Conservation (phyloP, 2,888 invertebrate species). For the Synanthedon tipuliformis region DNA sequence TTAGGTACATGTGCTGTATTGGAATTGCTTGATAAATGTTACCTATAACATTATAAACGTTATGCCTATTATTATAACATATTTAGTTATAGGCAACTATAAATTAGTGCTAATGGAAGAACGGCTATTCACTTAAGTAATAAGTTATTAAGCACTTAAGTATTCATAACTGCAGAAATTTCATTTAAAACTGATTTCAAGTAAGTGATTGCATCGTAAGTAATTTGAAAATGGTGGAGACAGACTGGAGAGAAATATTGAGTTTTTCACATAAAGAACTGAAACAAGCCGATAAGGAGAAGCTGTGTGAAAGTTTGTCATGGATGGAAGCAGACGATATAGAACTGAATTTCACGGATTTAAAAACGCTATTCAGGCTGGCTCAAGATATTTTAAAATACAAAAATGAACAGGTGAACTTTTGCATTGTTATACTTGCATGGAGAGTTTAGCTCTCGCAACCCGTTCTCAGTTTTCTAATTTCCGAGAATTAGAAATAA, state of each 20-base stretch:
- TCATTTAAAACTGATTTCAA: neutral
- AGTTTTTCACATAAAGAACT: conserved; percentile 67
- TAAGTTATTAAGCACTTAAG: neutral
- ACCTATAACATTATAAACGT: no score
- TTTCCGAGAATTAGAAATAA: no score
- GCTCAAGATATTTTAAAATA: conserved; percentile 77
- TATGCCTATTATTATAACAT: no score
- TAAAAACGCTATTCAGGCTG: conserved; percentile 69
- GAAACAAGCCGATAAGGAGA: conserved; percentile 72
- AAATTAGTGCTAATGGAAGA: neutral
- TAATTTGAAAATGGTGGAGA: conserved; percentile 41
- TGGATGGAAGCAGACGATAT: conserved; percentile 73
- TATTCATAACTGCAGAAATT: neutral
- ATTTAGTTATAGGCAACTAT: neutral
- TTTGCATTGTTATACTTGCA: neutral
- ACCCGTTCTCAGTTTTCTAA: no score
- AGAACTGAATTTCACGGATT: conserved; percentile 65
- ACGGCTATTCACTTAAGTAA: neutral
- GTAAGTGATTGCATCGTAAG: neutral
- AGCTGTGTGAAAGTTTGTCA: conserved; percentile 71
- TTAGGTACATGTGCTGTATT: no score
- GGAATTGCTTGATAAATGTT: no score
- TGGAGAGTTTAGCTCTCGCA: no score
- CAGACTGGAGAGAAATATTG: conserved; percentile 72
- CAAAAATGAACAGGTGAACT: conserved; percentile 75